These are phyloP conservation scores for Alexandromys fortis DNA, from an alignment of 2,113 vertebrate species.

Conservation along the genomic window DNA sequence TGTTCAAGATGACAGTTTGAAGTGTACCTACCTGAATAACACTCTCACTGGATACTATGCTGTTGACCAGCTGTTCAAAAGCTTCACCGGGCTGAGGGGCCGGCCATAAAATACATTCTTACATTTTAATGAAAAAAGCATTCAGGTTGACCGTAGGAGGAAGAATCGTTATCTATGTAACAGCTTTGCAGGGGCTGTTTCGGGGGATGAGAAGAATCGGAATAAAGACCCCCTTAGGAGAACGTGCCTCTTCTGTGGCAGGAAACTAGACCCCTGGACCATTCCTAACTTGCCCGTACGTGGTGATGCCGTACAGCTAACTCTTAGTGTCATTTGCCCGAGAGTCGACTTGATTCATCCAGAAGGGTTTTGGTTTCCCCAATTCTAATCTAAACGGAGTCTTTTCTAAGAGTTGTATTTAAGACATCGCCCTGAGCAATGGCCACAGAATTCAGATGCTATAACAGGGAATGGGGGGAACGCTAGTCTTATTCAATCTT, in stretches of 20 bases:
- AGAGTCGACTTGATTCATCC: background rate
- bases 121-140: background rate
- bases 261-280: background rate
- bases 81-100: background rate
- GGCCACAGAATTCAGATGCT: background rate
- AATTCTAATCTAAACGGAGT: background rate
- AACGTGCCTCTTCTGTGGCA: background rate
- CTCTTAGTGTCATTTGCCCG: background rate
- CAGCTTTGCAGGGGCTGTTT: background rate
- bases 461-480: background rate
- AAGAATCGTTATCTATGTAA: background rate
- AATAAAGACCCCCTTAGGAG: background rate
- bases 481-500: background rate
- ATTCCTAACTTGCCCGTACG: background rate
- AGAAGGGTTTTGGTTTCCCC: background rate
- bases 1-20: background rate
- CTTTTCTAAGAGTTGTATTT: background rate
- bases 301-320: background rate
- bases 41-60: background rate
- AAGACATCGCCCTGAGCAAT: background rate
- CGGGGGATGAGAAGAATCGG: background rate
- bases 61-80: background rate
- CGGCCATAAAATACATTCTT: background rate
- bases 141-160: background rate
- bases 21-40: background rate